These are phyloP conservation scores for Phenganax marumi DNA, from an alignment of 92 coral and sea anemone species.

Conservation along the genomic window DNA sequence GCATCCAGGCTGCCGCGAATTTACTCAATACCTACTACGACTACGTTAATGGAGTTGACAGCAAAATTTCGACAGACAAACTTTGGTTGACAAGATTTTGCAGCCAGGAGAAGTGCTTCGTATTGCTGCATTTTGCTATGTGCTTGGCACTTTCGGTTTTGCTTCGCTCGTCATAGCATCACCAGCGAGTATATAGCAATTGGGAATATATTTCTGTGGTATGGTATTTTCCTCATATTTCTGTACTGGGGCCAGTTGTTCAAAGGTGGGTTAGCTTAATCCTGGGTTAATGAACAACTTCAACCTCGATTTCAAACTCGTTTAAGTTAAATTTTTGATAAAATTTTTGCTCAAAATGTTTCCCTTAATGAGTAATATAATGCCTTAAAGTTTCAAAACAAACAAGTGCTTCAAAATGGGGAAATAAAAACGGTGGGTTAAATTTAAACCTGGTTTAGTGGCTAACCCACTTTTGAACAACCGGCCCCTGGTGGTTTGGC, in stretches of 20 bases:
- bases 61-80: conserved; percentile 82
- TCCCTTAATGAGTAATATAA: too few relatives aligned
- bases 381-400: too few relatives aligned
- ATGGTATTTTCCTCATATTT: conserved; percentile 82
- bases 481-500: conserved; percentile 97
- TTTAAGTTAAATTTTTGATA: too few relatives aligned
- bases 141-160: conserved; percentile 67
- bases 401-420: too few relatives aligned
- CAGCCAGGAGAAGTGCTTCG: conserved; percentile 81
- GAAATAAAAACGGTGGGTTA: too few relatives aligned
- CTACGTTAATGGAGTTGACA: conserved; percentile 87
- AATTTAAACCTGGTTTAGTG: too few relatives aligned
- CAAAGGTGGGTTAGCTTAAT: too few relatives aligned
- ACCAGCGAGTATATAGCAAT: conserved; percentile 84
- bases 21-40: conserved; percentile 89
- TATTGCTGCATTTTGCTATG: conserved; percentile 70
- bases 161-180: conserved; percentile 68
- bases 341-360: too few relatives aligned
- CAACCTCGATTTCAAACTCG: too few relatives aligned
- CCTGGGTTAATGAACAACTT: too few relatives aligned
- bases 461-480: too few relatives aligned
- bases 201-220: conserved; percentile 81
- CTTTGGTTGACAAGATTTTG: conserved; percentile 77
- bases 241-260: too few relatives aligned
- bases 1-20: conserved; percentile 90